These are phyloP conservation scores for Limnephilus auricula DNA, from an alignment of 2,888 invertebrate species.

Conservation along the genomic window DNA sequence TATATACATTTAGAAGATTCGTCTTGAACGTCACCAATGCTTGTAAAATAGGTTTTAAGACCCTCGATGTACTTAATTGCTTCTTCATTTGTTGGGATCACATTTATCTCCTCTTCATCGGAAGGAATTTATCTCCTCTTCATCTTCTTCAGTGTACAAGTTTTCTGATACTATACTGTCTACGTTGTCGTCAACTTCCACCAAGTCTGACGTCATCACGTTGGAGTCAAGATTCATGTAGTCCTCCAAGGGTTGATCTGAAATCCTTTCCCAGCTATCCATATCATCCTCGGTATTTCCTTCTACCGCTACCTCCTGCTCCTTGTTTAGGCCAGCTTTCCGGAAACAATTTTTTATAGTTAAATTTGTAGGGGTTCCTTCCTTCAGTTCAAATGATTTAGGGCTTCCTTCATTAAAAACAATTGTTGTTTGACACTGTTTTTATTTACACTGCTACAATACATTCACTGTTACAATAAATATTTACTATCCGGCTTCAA, in stretches of 20 bases:
- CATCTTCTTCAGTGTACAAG: conserved; percentile 39
- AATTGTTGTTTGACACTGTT: too few species aligned
- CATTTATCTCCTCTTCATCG: conserved; percentile 15
- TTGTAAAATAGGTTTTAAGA: too few species aligned
- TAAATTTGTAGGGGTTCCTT: too few species aligned
- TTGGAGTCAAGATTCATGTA: conserved; percentile 34
- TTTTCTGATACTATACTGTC: conserved; percentile 17
- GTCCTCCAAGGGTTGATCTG: conserved; percentile 29
- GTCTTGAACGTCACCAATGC: too few species aligned
- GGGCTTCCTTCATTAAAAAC: too few species aligned
- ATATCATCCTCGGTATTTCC: conserved; percentile 13
- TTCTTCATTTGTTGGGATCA: background rate
- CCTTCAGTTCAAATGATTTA: too few species aligned
- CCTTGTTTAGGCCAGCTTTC: conserved; percentile 37
- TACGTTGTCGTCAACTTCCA: conserved; percentile 19
- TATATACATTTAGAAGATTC: too few species aligned
- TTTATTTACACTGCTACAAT: too few species aligned
- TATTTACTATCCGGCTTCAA: too few species aligned
- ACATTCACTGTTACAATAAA: too few species aligned
- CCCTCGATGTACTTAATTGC: too few species aligned
- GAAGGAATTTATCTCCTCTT: too few species aligned
- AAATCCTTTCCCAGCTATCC: conserved; percentile 31
- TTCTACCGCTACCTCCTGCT: conserved; percentile 10
- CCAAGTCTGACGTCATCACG: conserved; percentile 31
- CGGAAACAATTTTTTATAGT: conserved; percentile 31